These are phyloP conservation scores for Campylomormyrus tamandua DNA, from an alignment of 2,113 vertebrate genomes.

Conservation along the genomic window DNA sequence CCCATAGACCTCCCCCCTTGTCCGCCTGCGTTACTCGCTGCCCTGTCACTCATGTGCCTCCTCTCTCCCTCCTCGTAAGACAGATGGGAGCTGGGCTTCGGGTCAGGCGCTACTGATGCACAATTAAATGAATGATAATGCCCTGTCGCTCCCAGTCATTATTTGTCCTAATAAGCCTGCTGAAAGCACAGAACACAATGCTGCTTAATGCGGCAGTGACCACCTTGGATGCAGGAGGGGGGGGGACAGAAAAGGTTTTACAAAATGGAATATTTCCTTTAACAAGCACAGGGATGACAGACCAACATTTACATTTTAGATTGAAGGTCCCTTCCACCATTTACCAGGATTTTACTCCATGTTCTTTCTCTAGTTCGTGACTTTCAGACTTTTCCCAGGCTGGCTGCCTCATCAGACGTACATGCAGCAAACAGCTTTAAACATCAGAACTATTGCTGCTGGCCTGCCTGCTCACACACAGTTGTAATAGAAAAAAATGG, in stretches of 20 bases:
- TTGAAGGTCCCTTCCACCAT: background rate
- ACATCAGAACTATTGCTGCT: background rate
- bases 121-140: slow-evolving; percentile 23
- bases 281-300: background rate
- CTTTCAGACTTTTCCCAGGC: background rate
- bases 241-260: background rate
- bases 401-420: background rate
- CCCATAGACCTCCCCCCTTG: background rate
- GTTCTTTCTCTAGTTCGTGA: background rate
- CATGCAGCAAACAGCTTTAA: background rate
- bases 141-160: background rate
- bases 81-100: slow-evolving; percentile 18
- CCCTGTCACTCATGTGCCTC: background rate
- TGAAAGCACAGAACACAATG: background rate
- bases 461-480: background rate
- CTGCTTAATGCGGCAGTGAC: background rate
- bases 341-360: background rate
- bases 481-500: background rate
- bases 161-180: background rate
- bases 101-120: slow-evolving; percentile 29
- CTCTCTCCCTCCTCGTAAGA: background rate
- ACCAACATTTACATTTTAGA: background rate
- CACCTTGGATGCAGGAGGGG: background rate
- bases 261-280: background rate
- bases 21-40: too few relatives aligned